These are phyloP conservation scores for Tychaedon coryphoeus DNA, from an alignment of 2,113 vertebrate genomes.

Conservation along the genomic window DNA sequence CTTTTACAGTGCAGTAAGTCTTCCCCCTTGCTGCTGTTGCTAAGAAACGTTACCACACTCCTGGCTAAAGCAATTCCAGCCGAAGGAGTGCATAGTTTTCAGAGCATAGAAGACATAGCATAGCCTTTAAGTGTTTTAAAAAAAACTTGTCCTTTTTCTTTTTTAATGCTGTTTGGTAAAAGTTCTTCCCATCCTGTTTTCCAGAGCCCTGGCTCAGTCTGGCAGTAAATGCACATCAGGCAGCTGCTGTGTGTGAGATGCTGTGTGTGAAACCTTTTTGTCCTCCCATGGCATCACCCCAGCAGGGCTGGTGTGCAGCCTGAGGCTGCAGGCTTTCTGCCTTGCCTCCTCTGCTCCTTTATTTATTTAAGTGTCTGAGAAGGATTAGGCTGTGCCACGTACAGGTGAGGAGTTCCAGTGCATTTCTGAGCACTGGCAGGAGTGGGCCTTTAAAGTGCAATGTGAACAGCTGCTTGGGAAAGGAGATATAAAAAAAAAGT, in stretches of 20 bases:
- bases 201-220: neutral
- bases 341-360: neutral
- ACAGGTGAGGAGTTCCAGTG: neutral
- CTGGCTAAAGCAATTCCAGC: conserved; percentile 25
- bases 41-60: conserved; percentile 54
- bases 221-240: neutral
- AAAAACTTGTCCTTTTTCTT: neutral
- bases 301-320: neutral
- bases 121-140: neutral
- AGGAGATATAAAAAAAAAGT: neutral
- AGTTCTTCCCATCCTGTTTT: neutral
- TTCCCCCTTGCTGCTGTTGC: conserved; percentile 46
- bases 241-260: neutral
- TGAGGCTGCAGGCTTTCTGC: neutral
- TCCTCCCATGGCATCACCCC: neutral
- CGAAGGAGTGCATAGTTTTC: neutral
- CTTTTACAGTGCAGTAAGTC: conserved; percentile 58
- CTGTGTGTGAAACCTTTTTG: neutral
- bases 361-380: neutral
- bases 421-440: neutral
- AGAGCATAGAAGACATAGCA: neutral
- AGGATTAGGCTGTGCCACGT: neutral
- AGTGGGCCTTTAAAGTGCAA: neutral
- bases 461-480: conserved; percentile 11
- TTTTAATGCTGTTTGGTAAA: neutral